Conservation (phyloP, 2,797 vertebrate species). For the Lepilemur septentrionalis region DNA sequence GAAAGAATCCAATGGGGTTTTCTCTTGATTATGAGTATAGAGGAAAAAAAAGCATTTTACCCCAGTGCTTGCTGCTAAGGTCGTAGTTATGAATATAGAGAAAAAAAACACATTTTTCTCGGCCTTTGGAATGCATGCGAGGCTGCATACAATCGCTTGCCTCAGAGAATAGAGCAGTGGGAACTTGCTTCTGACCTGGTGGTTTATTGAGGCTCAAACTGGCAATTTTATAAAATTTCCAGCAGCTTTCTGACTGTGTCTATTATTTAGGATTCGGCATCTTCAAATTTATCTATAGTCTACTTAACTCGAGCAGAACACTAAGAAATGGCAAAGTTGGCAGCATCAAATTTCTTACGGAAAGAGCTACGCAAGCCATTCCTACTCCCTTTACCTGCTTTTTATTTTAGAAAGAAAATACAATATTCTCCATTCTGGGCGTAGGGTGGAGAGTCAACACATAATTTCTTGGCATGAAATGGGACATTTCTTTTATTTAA, state of each 20-base stretch:
- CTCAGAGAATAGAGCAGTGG: constrained; percentile 45
- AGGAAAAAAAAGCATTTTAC: constrained; percentile 16
- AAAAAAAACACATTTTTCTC: constrained; percentile 22
- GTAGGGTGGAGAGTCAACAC: neutral
- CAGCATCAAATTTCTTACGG: neutral
- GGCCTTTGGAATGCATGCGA: neutral
- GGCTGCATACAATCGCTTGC: neutral
- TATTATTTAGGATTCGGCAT: constrained; percentile 70
- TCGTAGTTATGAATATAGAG: neutral
- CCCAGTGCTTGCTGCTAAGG: neutral
- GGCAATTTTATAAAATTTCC: constrained; percentile 69
- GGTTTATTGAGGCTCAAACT: constrained; percentile 50
- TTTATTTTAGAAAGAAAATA: neutral
- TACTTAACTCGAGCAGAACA: constrained; percentile 26
- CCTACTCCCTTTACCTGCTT: neutral
- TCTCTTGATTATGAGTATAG: constrained; percentile 24
- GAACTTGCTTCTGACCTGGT: constrained; percentile 57
- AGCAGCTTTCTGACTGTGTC: constrained; percentile 53
- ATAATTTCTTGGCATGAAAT: constrained; percentile 25
- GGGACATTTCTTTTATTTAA: neutral
- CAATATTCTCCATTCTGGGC: neutral
- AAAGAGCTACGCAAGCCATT: constrained; percentile 48
- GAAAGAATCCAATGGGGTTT: neutral
- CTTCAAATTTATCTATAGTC: constrained; percentile 52
- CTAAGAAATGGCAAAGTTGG: constrained; percentile 29